phyloP scores from a whole-genome alignment of 2,113 vertebrate genomes.

The Calidris pugnax region DNA sequence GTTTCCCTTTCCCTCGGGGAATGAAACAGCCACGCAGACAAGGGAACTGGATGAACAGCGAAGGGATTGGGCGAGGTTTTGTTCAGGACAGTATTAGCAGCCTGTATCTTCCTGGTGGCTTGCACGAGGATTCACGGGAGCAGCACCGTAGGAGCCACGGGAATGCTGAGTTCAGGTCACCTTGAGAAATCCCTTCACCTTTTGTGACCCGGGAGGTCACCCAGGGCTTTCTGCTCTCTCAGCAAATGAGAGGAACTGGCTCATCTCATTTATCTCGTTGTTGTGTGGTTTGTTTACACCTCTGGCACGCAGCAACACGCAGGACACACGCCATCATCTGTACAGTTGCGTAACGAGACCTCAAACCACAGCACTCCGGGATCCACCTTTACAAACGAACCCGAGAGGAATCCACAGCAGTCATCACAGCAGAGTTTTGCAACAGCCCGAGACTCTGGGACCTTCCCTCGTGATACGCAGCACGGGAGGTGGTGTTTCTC shows the following conservation, averaged over 20 bases:
- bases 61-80: rapidly evolving
- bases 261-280: neutral
- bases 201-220: too few species aligned
- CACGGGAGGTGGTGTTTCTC: neutral
- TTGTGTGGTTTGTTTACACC: neutral
- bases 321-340: rapidly evolving
- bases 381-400: neutral
- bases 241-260: neutral
- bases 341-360: neutral
- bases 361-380: neutral
- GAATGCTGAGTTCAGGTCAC: rapidly evolving
- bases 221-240: neutral
- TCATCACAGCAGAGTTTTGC: neutral
- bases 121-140: neutral
- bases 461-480: neutral
- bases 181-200: neutral
- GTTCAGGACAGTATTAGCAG: neutral
- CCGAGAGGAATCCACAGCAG: rapidly evolving
- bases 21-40: rapidly evolving
- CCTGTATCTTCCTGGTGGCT: neutral
- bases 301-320: neutral
- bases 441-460: rapidly evolving
- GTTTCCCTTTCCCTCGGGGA: neutral
- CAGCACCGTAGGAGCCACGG: rapidly evolving
- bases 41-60: rapidly evolving